A percentile compares a stretch with the other conserved stretches of the same genome.
phyloP scores from a whole-genome alignment of 2,113 vertebrate genomes.

The Piaya cayana region DNA sequence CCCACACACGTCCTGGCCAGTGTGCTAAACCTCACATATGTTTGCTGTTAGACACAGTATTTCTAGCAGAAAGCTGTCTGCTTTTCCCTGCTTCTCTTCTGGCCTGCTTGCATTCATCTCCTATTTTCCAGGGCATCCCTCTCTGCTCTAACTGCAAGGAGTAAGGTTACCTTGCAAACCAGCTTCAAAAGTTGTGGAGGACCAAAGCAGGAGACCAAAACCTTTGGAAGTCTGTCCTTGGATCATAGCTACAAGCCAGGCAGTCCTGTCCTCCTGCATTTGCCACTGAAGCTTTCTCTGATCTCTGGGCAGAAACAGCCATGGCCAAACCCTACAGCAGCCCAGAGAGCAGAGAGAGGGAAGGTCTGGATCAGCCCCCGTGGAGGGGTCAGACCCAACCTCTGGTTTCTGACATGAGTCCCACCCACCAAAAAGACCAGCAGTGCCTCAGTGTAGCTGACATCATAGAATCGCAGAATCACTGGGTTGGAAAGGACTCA shows the following conservation, averaged over 20 bases:
- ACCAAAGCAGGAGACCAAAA: neutral
- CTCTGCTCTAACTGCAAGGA: neutral
- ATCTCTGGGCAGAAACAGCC: neutral
- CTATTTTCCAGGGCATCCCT: neutral
- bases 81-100: neutral
- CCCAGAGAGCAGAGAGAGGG: rapidly evolving
- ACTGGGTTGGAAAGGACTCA: too few species aligned
- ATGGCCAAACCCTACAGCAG: rapidly evolving
- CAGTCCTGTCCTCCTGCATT: neutral
- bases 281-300: neutral
- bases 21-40: rapidly evolving
- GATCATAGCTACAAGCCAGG: neutral
- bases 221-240: neutral
- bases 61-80: neutral
- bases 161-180: neutral
- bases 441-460: neutral
- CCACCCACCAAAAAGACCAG: neutral
- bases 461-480: neutral
- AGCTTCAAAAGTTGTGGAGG: neutral
- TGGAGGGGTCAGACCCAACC: neutral
- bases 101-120: neutral
- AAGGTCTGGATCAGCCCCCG: neutral
- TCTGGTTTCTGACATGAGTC: neutral
- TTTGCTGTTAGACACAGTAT: neutral
- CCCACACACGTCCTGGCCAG: neutral